Evolutionary conservation across 1,140 invertebrate species (phyloP), one percentile per base, ranked within the genome.

Genomic region (Drosophila tani): DNA sequence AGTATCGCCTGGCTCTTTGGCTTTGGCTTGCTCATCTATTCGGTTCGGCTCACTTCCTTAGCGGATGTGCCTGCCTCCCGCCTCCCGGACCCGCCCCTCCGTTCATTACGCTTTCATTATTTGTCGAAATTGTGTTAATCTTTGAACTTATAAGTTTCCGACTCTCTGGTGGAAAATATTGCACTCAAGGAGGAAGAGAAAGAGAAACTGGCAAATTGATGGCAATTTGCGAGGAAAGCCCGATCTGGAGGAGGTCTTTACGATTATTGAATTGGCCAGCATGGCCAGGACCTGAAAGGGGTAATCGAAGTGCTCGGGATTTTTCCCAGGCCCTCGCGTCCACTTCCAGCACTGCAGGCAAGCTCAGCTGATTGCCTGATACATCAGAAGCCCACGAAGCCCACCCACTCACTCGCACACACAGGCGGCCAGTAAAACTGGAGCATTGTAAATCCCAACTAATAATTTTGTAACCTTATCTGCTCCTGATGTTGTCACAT

Each of bases 401-500:
- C 29, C 41, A 19, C 66, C 49, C 46, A 29, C 38, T 62, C 46
- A 35, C 38, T 62, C 24, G 29, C 45, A 64, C 60, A 51, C 57
- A 59, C 43, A 24, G 49, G 46, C 40, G 76, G 50, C 64, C 56
- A 86, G 70, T 80, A 82, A 65, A 86, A 85, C 79, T 79, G 75
- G 79, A 90, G 82, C 86, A 85, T 85, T 85, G 85, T 90, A 90
- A 90, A 90, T 90, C 86, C 86, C 75, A 82, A 91, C 86, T 90
- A 90, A 90, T 90, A 90, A 90, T 90, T 90, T 91, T 90, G 85
- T 90, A 90, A 90, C 85, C 85, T 91, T 91, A 90, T 90, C 86
- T 90, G 81, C 62, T 50, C 75, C 79, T 81, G 81, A 65, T 80
- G 75, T 76, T 85, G 81, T 79, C 84, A 85, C 84, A 73, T 69